Percentiles rank a stretch among this genome's conserved stretches.
These are phyloP conservation scores for Apis cerana DNA, from an alignment of 1,140 invertebrate species.

Conservation along the genomic window DNA sequence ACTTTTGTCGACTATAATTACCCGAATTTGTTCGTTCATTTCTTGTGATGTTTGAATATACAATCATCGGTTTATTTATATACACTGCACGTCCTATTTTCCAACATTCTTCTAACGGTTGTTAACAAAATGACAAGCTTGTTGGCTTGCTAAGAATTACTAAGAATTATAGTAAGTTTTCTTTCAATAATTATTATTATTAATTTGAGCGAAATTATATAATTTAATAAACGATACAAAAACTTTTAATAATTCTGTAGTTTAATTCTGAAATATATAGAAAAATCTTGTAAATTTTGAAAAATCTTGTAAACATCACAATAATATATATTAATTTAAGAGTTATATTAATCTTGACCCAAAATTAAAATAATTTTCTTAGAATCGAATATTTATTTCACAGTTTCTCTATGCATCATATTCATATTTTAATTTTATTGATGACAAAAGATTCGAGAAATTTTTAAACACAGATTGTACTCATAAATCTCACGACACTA, in stretches of 20 bases:
- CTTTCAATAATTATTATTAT: background rate
- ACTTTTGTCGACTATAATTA: conserved; percentile 14
- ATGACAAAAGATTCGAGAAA: background rate
- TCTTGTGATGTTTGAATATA: background rate
- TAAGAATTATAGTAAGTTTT: background rate
- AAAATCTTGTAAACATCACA: background rate
- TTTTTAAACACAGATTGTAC: background rate
- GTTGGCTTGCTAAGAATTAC: background rate
- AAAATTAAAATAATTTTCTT: background rate
- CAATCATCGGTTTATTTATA: background rate
- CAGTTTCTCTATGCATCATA: too few species aligned
- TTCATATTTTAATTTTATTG: background rate
- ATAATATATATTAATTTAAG: too few species aligned
- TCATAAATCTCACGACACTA: conserved; percentile 23
- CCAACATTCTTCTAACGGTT: conserved; percentile 2
- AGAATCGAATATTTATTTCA: background rate
- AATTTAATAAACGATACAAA: background rate
- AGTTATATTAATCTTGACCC: too few species aligned
- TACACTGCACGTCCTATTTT: background rate
- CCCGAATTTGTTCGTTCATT: background rate
- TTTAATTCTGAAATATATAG: background rate
- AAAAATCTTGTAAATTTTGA: background rate
- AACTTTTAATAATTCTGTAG: background rate
- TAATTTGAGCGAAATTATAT: background rate
- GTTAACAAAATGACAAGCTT: background rate